These are phyloP conservation scores for Rafetus swinhoei DNA, from an alignment of 2,113 vertebrate species.

Conservation along the genomic window DNA sequence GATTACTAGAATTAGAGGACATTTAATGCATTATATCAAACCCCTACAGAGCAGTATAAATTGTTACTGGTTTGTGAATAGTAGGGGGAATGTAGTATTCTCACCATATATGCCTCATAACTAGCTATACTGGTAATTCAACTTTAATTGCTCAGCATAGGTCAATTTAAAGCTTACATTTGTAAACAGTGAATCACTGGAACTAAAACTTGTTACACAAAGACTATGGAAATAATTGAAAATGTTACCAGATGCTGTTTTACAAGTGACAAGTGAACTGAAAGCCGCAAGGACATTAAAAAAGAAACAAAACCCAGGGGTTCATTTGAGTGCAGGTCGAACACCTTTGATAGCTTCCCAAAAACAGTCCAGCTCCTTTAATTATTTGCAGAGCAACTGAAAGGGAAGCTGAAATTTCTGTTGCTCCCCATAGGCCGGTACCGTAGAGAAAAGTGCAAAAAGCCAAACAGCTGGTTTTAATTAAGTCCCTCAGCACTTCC, in stretches of 20 bases:
- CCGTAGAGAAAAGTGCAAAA: constrained; percentile 15
- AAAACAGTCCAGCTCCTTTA: neutral
- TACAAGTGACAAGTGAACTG: constrained; percentile 2
- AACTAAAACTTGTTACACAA: neutral
- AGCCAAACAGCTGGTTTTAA: neutral
- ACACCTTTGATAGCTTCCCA: neutral
- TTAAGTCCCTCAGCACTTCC: neutral
- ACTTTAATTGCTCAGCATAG: neutral
- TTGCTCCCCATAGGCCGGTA: neutral
- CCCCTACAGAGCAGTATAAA: neutral
- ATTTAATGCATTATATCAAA: neutral
- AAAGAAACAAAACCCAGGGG: neutral
- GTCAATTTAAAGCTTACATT: neutral
- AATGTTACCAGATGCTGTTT: neutral
- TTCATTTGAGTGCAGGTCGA: neutral
- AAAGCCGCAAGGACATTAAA: neutral
- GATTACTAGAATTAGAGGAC: neutral
- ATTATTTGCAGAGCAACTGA: neutral
- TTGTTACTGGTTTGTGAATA: neutral
- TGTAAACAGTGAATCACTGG: constrained; percentile 7
- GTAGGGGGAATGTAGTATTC: neutral
- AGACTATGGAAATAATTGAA: neutral
- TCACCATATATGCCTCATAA: neutral
- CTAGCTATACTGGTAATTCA: neutral
- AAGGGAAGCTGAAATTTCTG: constrained; percentile 19